These are phyloP conservation scores for Malurus melanocephalus DNA, from an alignment of 2,113 vertebrate genomes.

Conservation along the genomic window DNA sequence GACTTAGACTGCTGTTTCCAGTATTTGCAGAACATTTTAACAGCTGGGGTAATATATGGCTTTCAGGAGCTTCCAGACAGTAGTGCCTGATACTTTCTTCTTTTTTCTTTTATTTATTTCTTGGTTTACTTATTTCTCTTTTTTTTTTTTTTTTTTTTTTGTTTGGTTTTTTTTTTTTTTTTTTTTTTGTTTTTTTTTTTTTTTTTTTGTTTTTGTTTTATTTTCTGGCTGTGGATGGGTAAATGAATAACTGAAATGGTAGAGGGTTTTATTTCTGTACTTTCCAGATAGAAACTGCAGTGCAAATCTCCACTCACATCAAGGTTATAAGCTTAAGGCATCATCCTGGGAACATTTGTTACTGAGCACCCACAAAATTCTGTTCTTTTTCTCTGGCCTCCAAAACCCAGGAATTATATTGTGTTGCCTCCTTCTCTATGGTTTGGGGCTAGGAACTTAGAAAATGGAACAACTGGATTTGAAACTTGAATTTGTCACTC, in stretches of 20 bases:
- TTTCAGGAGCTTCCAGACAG: neutral
- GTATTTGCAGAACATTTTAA: neutral
- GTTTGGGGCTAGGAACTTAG: neutral
- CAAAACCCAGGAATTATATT: neutral
- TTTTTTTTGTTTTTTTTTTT: too few species aligned
- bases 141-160: neutral
- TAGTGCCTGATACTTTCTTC: neutral
- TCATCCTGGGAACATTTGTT: neutral
- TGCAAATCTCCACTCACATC: neutral
- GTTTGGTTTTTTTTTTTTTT: neutral
- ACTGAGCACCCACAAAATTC: neutral
- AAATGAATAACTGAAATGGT: neutral
- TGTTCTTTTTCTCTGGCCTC: slow-evolving; percentile 25
- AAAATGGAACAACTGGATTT: slow-evolving; percentile 25
- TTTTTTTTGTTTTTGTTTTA: too few species aligned
- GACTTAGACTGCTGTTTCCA: neutral
- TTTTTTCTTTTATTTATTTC: too few species aligned
- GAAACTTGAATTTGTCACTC: neutral
- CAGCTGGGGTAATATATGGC: neutral
- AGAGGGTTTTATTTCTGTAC: neutral
- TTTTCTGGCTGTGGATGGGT: neutral
- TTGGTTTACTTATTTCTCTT: too few species aligned
- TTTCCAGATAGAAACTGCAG: neutral
- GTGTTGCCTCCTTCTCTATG: neutral
- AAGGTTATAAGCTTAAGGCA: neutral